Base-by-base conservation (phyloP, 2,888 invertebrate species). In the Nemurella pictetii region DNA sequence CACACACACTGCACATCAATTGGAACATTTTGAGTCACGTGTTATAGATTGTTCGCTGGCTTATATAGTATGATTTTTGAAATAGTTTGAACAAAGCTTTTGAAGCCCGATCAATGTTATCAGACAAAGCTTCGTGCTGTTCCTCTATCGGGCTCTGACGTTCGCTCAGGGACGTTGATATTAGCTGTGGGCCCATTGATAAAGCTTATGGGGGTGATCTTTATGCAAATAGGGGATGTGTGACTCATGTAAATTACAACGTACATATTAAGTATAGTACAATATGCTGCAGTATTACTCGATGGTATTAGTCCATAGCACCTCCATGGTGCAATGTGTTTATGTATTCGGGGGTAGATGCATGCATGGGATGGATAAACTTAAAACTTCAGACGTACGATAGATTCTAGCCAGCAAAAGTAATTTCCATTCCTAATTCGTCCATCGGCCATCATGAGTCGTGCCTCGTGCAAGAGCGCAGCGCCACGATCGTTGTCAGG, bases 41-140 rank as follows among this genome's bases (percentile, higher is more conserved):
- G 20, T 55, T 55, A 55, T 55, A 55, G 55, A 55, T 55, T 55
- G 55, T 55, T 55, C 55, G 9, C 55, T 12, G 20, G 55, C 55
- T 74, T 55, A 55, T 55, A 55, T 7, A 55, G 55, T 36, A 82
- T 77, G 84, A 30, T 73, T 84, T 84, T 85, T 84, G 74, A 82
- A 85, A 82, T 85, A 72, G 82, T 36, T 82, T 28, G 35, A 85
- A 85, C 85, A 85, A 85, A 78, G 83, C 83, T 25, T 30, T 28
- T 55, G 28, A 7, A 55, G 55, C 29, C 26, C 27, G 85, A 85
- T 85, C 85, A 36, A 85, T 85, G 85, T 30, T 83, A 85, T 83
- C 83, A 55, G 55, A 55, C 55, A 55, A 55, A 20, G 55, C 55
- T 55, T 12, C 55, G 20, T 55, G 55, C 55, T 55, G 55, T 55